phyloP scores from a whole-genome alignment of 1,140 invertebrate genomes.

The Drosophila watanabei region DNA sequence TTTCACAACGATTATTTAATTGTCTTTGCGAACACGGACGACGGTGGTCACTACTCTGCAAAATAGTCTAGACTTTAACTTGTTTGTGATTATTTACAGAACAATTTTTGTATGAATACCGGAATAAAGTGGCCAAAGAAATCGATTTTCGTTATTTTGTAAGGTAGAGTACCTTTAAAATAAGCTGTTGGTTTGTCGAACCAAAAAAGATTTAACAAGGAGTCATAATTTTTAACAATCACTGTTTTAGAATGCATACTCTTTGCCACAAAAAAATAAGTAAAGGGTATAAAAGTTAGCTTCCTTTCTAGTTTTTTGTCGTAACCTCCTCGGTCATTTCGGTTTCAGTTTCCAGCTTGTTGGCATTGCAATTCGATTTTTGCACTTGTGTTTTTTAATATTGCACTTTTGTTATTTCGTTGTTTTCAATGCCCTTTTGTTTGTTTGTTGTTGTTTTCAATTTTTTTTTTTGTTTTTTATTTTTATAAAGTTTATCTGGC shows the following conservation, averaged over 20 bases:
- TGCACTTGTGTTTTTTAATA: conserved; percentile 56
- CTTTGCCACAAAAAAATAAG: accelerated
- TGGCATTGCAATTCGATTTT: conserved; percentile 72
- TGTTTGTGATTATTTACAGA: neutral
- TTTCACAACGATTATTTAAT: conserved; percentile 12
- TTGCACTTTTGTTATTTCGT: conserved; percentile 39
- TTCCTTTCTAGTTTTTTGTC: conserved; percentile 9
- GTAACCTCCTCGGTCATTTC: conserved; percentile 24
- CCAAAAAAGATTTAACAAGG: neutral
- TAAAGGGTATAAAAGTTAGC: conserved; percentile 14
- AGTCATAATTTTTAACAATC: neutral
- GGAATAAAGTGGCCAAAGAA: no score
- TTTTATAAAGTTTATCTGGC: conserved; percentile 62
- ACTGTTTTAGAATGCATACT: neutral
- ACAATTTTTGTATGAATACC: neutral
- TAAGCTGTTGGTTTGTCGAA: neutral
- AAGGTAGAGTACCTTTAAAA: no score
- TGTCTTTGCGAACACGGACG: neutral
- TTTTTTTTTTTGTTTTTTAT: neutral
- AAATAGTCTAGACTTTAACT: neutral
- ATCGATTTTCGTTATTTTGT: no score
- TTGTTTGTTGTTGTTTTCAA: neutral
- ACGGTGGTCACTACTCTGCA: neutral
- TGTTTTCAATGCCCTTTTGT: neutral
- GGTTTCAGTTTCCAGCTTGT: conserved; percentile 56